Conservation (phyloP, 2,797 vertebrate genomes). For the Tokudaia tokunoshimensis region DNA sequence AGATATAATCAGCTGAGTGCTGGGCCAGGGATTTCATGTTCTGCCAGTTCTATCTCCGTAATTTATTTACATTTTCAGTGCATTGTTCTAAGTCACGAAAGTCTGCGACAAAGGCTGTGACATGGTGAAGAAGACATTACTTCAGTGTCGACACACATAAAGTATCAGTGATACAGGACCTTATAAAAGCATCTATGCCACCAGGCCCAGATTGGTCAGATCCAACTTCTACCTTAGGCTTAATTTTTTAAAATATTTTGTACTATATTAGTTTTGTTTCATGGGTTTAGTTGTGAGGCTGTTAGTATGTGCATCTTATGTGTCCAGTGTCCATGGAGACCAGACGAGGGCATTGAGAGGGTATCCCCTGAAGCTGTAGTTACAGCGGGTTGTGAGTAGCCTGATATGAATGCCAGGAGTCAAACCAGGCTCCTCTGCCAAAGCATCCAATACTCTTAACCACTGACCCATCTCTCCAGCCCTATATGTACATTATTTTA, state of each 20-base stretch:
- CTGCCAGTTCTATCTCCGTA: neutral
- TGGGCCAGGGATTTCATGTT: slow-evolving; percentile 44
- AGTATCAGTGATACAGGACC: slow-evolving; percentile 26
- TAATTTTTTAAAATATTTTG: neutral
- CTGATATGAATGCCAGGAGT: neutral
- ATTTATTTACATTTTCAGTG: slow-evolving; percentile 62
- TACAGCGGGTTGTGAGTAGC: neutral
- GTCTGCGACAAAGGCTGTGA: neutral
- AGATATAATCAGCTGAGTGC: slow-evolving; percentile 57
- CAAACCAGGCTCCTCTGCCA: neutral
- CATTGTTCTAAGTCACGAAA: slow-evolving; percentile 50
- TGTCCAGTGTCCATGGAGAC: neutral
- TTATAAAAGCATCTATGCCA: neutral
- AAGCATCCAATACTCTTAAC: neutral
- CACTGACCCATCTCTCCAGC: neutral
- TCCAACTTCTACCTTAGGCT: neutral
- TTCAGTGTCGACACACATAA: slow-evolving; percentile 37
- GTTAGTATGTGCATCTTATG: neutral
- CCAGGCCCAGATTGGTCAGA: neutral
- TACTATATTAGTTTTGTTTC: neutral
- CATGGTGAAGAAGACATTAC: neutral
- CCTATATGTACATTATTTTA: neutral
- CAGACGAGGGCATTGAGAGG: neutral
- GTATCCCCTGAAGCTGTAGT: neutral
- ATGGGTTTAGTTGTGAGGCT: neutral